A percentile compares a stretch with the other conserved stretches of the same genome.
Evolutionary conservation across 1,140 invertebrate genomes (phyloP).

Genomic region (Arion vulgaris): DNA sequence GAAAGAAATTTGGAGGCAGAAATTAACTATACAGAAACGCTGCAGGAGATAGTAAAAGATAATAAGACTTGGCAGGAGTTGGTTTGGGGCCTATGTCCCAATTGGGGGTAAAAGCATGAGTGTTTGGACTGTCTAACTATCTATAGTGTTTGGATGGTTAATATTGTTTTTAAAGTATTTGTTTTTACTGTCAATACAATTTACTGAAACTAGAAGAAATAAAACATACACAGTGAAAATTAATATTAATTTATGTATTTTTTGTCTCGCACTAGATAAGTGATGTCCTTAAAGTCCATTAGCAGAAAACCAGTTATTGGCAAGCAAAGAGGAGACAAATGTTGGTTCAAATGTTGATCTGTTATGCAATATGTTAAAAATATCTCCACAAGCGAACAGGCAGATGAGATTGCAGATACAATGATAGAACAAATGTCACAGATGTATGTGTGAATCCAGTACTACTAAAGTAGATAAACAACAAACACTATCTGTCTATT

Average conservation of each 20-base stretch:
- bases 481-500: background rate
- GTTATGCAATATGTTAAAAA: constrained; percentile 48
- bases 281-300: background rate
- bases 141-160: too few species aligned
- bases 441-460: background rate
- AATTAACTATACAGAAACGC: too few species aligned
- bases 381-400: constrained; percentile 54
- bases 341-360: constrained; percentile 42
- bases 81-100: too few species aligned
- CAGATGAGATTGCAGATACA: constrained; percentile 45
- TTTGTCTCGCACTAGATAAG: background rate
- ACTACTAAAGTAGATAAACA: background rate
- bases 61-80: too few species aligned
- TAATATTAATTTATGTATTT: too few species aligned
- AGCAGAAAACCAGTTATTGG: background rate
- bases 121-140: too few species aligned
- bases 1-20: too few species aligned
- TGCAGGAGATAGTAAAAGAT: too few species aligned
- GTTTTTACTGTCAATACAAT: too few species aligned
- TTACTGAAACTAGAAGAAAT: too few species aligned
- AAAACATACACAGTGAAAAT: background rate
- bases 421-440: constrained; percentile 28
- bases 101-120: too few species aligned
- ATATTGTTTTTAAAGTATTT: too few species aligned
- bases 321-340: background rate